Evolutionary conservation across 2,888 invertebrate genomes (phyloP).

Genomic region (Chydorus sphaericus): DNA sequence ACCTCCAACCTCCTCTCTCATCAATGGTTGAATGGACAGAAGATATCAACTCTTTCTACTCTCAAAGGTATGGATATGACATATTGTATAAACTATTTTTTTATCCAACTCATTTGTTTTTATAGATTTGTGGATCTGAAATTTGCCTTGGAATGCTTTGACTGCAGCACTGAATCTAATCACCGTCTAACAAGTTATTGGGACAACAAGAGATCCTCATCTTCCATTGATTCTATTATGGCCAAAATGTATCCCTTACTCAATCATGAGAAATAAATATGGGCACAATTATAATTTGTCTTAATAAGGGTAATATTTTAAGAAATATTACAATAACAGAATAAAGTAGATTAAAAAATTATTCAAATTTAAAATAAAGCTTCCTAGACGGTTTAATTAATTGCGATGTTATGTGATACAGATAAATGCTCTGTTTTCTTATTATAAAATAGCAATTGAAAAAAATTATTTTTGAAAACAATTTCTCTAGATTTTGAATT

Average conservation of each 20-base stretch:
- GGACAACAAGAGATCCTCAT: not conserved
- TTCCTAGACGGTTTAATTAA: too few relatives aligned
- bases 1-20: not conserved
- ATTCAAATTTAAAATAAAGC: too few relatives aligned
- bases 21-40: not conserved
- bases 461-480: too few relatives aligned
- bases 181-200: not conserved
- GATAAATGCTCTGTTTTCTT: too few relatives aligned
- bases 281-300: too few relatives aligned
- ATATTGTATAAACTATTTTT: not conserved
- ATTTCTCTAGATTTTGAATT: too few relatives aligned
- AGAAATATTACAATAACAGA: too few relatives aligned
- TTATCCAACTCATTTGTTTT: not conserved
- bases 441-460: too few relatives aligned
- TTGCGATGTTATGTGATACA: too few relatives aligned
- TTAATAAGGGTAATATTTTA: too few relatives aligned
- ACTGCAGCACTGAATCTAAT: not conserved
- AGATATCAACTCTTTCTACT: not conserved
- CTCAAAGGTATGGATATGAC: not conserved
- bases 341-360: too few relatives aligned
- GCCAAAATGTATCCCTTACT: not conserved
- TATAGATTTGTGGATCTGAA: not conserved
- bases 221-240: not conserved
- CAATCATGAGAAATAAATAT: not conserved
- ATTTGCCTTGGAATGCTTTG: not conserved